Percentiles rank a stretch among this genome's conserved stretches.
Evolutionary conservation across 2,113 vertebrate species (phyloP).

Genomic region (Phrynosoma blainvillii): DNA sequence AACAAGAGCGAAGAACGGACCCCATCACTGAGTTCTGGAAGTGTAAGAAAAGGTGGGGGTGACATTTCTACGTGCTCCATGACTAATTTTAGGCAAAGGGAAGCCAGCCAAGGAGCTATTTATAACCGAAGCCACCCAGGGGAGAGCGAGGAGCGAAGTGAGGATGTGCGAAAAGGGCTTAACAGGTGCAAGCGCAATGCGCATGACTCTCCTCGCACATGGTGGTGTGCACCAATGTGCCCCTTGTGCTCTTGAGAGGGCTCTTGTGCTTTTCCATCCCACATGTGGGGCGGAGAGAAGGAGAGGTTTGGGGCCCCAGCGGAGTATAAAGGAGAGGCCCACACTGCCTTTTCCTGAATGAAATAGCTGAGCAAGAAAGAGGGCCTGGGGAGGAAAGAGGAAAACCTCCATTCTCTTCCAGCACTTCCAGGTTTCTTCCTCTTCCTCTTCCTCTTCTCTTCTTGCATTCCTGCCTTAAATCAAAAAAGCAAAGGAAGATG

Average conservation of each 20-base stretch:
- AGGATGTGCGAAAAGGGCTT: not conserved
- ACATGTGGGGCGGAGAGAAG: not conserved
- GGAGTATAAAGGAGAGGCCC: slow-evolving; percentile 44
- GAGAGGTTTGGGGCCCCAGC: not conserved
- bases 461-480: not conserved
- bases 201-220: not conserved
- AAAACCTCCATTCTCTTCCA: not conserved
- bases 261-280: slow-evolving; percentile 39
- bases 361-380: slow-evolving; percentile 65
- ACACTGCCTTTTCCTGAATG: slow-evolving; percentile 78
- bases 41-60: not conserved
- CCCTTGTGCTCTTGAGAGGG: slow-evolving; percentile 33
- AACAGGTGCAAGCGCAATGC: slow-evolving; percentile 67
- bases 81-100: slow-evolving; percentile 79
- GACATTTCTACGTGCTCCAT: slow-evolving; percentile 62
- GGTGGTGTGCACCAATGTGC: not conserved
- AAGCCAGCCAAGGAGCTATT: slow-evolving; percentile 62
- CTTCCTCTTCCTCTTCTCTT: not conserved
- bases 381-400: not conserved
- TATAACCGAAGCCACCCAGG: not conserved
- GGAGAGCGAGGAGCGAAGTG: not conserved
- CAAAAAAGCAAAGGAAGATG: slow-evolving; percentile 70
- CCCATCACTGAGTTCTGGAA: not conserved
- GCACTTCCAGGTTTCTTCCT: fast-evolving
- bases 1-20: not conserved